Evolutionary conservation across 2,113 vertebrate species (phyloP), one percentile per base, ranked within the genome.

Genomic region (Delphinapterus leucas): DNA sequence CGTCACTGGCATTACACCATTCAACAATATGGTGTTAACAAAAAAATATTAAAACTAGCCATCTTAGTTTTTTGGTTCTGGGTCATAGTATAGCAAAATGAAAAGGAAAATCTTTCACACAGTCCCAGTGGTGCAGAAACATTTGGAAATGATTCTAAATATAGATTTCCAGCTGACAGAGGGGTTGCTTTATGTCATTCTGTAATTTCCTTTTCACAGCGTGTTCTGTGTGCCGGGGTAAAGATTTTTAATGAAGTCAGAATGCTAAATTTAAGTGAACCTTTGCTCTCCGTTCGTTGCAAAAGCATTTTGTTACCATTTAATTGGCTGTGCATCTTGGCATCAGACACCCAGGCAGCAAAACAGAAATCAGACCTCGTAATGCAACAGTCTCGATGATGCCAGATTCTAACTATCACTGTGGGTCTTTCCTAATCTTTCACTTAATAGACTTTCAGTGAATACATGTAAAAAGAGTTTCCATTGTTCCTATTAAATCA

Each of bases 31-130:
- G 92, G 55, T 98, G 47, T 97, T 97, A 95, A 93, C 96, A 92
- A 97, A 95, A 97, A 97, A 97, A 90, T 97, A 98, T 98, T 97
- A 96, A 95, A 97, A 98, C 93, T 93, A 80, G 71, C 93, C 97
- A 13, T 84, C 85, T 98, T 97, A 92, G 65, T 95, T 95, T 80
- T 97, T 90, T 63, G 95, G 80, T 94, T 93, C 92, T 95, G 55
- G 91, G 82, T 98, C 95, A 53, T 88, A 83, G 80, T 79, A 90
- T 82, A 91, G 95, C 95, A 93, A 95, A 91, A 96, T 70, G 95
- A 93, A 80, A 71, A 85, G 93, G 90, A 92, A 97, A 88, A 79
- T 96, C 97, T 97, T 81, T 71, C 41, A 49, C 97, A 86, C 58
- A 85, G 89, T 73, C 80, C 95, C 65, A 84, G 82, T 41, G 76